phyloP scores from a whole-genome alignment of 2,113 vertebrate species.

The Stegastes partitus region DNA sequence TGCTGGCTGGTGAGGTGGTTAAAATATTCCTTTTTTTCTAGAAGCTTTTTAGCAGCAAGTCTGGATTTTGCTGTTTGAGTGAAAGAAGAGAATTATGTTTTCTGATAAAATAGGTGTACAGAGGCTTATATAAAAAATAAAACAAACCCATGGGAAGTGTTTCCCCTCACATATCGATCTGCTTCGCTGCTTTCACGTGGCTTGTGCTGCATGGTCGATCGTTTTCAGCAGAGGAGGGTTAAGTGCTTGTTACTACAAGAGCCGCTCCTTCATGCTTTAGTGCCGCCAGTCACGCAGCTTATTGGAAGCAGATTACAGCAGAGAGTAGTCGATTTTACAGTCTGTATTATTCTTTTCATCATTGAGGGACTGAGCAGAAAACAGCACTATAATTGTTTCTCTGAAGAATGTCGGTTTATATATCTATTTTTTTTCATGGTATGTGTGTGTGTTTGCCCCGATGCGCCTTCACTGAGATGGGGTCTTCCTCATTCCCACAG shows the following conservation, averaged over 20 bases:
- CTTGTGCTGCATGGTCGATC: conserved; percentile 29
- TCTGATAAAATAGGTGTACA: conserved; percentile 45
- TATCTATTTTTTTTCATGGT: conserved; percentile 38
- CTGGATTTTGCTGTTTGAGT: conserved; percentile 31
- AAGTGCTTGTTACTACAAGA: neutral
- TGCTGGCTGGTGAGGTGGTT: neutral
- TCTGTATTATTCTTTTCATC: conserved; percentile 5
- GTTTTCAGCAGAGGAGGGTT: conserved; percentile 15
- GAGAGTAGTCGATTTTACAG: conserved; percentile 21
- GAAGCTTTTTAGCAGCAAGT: conserved; percentile 22
- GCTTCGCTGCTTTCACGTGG: conserved; percentile 37
- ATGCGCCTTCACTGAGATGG: conserved; percentile 31
- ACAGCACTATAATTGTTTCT: conserved; percentile 50
- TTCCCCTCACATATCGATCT: conserved; percentile 46
- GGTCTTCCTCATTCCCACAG: neutral
- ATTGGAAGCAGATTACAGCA: conserved; percentile 27
- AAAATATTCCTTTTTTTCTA: conserved; percentile 29
- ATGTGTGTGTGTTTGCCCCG: conserved; percentile 38
- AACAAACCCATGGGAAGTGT: conserved; percentile 41
- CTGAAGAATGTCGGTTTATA: conserved; percentile 66
- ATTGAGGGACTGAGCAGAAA: conserved; percentile 43
- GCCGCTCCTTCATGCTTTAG: conserved; percentile 8
- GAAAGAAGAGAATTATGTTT: conserved; percentile 47
- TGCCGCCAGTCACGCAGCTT: conserved; percentile 56
- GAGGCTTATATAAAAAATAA: conserved; percentile 62